Base-by-base conservation (phyloP, 2,113 vertebrate species). In the Ophthalmolycus amberensis region DNA sequence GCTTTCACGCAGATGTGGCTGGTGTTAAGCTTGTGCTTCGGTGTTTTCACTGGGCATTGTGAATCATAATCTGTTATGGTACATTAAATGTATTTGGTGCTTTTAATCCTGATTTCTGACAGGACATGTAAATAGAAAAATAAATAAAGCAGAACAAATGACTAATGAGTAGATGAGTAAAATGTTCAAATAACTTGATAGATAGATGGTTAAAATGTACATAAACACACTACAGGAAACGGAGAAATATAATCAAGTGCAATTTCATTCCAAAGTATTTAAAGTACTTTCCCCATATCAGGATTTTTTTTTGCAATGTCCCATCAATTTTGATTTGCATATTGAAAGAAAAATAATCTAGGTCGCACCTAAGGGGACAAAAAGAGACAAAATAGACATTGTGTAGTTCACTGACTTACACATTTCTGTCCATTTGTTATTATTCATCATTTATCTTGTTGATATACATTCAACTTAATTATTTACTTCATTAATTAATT, bases 321-420 rank as follows among this genome's bases (percentile, higher is more conserved):
- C 32, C 64, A 59, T 80, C 27, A 59, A 87, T 80, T 12, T 58
- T 18, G 46, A 6, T 84, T 77, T 73, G 46, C 54, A 84, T 65
- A 74, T 38, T 70, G n/a, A 48, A 2, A 15, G 25, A 6, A 27
- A 27, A 38, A 42, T 27, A 38, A 62, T n/a, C 9, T 2, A 12
- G 15, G 40, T 27, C 25, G 37, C 29, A 70, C 10, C 29, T 6
- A 6, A 34, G 9, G 44, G 22, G 22, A 71, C 10, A 27, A 27
- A 56, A 56, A 56, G 7, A 27, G 22, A 58, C 9, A 22, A 50
- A 11, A 69, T 20, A 11, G 44, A 20, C 7, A 48, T 3, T 9
- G 14, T 29, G n/a, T 14, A 16, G 44, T 44, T 66, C n/a, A 67
- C n/a, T 46, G 42, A 46, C 9, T 18, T 42, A 44, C 3, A 12